Conservation (phyloP, 2,113 vertebrate genomes). For the Telmatochromis brichardi region DNA sequence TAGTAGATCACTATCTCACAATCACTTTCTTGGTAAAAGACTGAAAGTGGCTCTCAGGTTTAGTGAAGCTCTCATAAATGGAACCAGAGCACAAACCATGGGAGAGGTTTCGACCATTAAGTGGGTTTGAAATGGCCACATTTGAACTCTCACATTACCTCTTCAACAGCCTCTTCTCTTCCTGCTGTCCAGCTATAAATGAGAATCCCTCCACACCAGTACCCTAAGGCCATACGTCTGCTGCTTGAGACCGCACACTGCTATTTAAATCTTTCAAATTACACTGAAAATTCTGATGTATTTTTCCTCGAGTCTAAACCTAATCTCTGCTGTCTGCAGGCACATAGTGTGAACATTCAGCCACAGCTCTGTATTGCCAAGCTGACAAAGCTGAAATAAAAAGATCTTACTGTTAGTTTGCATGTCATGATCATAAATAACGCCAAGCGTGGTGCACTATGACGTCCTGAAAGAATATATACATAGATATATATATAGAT, state of each 20-base stretch:
- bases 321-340: background rate
- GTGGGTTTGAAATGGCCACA: background rate
- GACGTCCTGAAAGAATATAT: background rate
- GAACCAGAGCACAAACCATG: background rate
- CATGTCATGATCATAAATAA: background rate
- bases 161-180: background rate
- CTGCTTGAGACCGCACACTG: background rate
- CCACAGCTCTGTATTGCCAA: background rate
- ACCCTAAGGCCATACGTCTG: background rate
- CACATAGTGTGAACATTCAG: background rate
- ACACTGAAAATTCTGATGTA: background rate
- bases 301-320: background rate
- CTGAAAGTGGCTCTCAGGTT: background rate
- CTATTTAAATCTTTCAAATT: background rate
- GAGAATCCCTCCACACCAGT: background rate
- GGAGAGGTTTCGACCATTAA: background rate
- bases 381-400: background rate
- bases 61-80: background rate
- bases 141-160: background rate
- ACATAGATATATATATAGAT: fast-evolving
- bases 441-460: background rate
- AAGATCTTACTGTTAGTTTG: background rate
- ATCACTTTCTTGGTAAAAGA: background rate
- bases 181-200: background rate
- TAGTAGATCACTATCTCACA: background rate